Evolutionary conservation across 2,797 vertebrate genomes (phyloP), one percentile per base, ranked within the genome.

Genomic region (Galago senegalensis): DNA sequence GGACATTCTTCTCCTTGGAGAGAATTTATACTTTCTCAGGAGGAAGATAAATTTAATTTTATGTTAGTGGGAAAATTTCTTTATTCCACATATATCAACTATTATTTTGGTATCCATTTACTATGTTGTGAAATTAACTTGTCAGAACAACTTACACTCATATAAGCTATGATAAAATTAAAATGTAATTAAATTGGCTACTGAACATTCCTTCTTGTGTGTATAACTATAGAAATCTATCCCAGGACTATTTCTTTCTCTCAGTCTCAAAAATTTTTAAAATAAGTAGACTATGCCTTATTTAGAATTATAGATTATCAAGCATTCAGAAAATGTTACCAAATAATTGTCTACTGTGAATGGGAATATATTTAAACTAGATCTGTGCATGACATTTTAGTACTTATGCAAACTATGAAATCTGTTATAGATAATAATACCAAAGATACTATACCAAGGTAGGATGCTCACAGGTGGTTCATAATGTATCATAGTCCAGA

Each of bases 31-130:
- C 73, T 93, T 95, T 70, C 81, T 91, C 16, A 58, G 3, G 46
- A 84, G 37, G 49, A 93, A 77, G 29, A 89, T 40, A 89, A 49
- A 46, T 67, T 94, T 89, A 77, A n/a, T 88, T 79, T 92, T 82
- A 60, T 82, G 14, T 88, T 91, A 81, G 16, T 40, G 46, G 60
- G n/a, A 46, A 81, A 76, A 6, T 53, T 25, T 73, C 65, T 93
- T 88, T 91, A 67, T 85, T 93, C 23, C 31, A 61, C 14, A 58
- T 87, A 11, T 86, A 89, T 23, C 21, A 83, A 8, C 34, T 93
- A 61, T 90, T 89, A 85, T 31, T 58, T 87, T 75, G 17, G 9
- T 85, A 69, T 81, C 17, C 46, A 75, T 87, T 56, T 56, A 70
- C 31, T 25, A 17, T 85, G 20, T 34, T 83, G 0, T 97, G 27